These are phyloP conservation scores for Pandemis heparana DNA, from an alignment of 2,888 invertebrate genomes.

Conservation along the genomic window DNA sequence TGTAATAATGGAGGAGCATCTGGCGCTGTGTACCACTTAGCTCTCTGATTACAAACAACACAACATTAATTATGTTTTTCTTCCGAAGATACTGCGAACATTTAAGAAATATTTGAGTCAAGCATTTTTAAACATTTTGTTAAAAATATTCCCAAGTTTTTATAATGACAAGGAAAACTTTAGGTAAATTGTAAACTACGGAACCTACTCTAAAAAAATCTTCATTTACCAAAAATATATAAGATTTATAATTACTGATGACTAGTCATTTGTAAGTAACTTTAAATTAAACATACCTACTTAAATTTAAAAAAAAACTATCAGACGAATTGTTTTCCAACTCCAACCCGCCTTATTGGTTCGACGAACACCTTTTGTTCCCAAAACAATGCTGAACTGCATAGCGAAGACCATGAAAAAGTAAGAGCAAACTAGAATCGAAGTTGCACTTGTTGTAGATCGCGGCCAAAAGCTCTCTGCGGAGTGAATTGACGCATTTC, in stretches of 20 bases:
- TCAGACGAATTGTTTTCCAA: conserved; percentile 3
- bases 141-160: neutral
- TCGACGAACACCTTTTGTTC: conserved; percentile 3
- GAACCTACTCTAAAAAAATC: no score
- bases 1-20: conserved; percentile 54
- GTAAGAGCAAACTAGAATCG: conserved; percentile 10
- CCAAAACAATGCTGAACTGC: conserved; percentile 19
- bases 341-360: conserved; percentile 14
- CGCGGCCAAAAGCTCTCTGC: neutral
- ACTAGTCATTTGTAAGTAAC: no score
- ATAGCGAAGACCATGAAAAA: conserved; percentile 23
- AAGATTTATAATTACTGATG: no score
- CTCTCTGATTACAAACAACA: conserved; percentile 77
- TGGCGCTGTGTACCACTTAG: conserved; percentile 65
- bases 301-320: no score
- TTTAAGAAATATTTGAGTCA: neutral
- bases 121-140: neutral
- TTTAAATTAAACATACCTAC: no score
- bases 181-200: no score
- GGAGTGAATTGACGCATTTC: conserved; percentile 62
- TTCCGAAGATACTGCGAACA: conserved; percentile 69
- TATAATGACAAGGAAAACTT: neutral
- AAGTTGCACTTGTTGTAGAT: conserved; percentile 11
- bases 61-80: conserved; percentile 81
- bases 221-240: no score